A percentile compares a stretch with the other conserved stretches of the same genome.
These are phyloP conservation scores for Beroe forskalii DNA, from an alignment of 37 sponge, comb jelly and placozoan genomes.

Conservation along the genomic window DNA sequence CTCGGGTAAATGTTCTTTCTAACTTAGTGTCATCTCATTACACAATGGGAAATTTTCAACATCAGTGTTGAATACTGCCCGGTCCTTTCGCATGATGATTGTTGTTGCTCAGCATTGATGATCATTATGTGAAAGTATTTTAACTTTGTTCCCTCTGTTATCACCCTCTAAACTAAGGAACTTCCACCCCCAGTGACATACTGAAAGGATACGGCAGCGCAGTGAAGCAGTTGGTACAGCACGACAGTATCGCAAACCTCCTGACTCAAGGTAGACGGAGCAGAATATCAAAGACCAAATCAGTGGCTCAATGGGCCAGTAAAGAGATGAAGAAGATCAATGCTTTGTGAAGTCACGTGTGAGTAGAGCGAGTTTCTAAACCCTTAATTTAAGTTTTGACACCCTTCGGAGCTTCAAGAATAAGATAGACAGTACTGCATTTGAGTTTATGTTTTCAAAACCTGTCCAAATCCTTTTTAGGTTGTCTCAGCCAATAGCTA, in stretches of 20 bases:
- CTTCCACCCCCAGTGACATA: constrained; percentile 1
- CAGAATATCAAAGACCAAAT: constrained; percentile 73
- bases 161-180: not conserved
- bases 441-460: no score
- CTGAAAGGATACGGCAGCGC: constrained; percentile 20
- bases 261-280: constrained; percentile 74
- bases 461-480: no score
- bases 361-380: not conserved
- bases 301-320: constrained; percentile 81
- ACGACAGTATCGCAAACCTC: constrained; percentile 69
- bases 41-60: not conserved
- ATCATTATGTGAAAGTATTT: no score
- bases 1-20: constrained; percentile 76
- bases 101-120: no score
- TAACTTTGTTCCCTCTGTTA: not conserved
- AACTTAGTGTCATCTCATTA: not conserved
- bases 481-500: no score
- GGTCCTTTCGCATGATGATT: no score
- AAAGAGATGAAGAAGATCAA: constrained; percentile 68
- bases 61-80: not conserved
- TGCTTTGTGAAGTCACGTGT: constrained; percentile 62
- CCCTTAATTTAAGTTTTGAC: no score
- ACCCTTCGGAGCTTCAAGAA: no score
- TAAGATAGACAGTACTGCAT: no score
- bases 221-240: not conserved